Evolutionary conservation across 2,113 vertebrate genomes (phyloP).

Genomic region (Hydrochoerus hydrochaeris): DNA sequence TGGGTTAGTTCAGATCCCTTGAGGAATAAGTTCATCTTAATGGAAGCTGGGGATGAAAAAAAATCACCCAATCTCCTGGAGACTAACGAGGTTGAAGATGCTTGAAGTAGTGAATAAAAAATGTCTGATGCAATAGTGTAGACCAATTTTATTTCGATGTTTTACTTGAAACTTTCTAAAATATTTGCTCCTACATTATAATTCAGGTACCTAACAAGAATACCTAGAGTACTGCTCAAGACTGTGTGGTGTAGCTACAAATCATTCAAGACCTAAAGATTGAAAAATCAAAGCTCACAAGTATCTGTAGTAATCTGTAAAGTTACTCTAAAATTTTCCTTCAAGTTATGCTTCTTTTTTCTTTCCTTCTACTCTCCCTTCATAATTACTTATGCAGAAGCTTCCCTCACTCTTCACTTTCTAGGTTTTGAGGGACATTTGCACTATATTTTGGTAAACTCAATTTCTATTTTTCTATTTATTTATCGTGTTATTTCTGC

Average conservation of each 20-base stretch:
- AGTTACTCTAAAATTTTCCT: background rate
- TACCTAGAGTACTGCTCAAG: background rate
- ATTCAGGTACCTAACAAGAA: background rate
- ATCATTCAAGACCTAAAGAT: background rate
- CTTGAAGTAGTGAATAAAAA: background rate
- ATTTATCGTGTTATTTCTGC: slow-evolving; percentile 33
- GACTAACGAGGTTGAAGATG: background rate
- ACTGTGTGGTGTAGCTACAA: background rate
- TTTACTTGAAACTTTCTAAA: background rate
- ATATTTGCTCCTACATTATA: background rate
- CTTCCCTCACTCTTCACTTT: background rate
- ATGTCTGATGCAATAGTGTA: background rate
- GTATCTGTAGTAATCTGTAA: background rate
- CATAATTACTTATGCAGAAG: background rate
- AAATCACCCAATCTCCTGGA: background rate
- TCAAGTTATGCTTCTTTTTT: background rate
- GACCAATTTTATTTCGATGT: background rate
- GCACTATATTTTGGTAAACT: background rate
- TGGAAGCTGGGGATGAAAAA: background rate
- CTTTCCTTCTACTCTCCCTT: background rate
- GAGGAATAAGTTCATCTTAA: background rate
- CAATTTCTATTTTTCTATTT: slow-evolving; percentile 27
- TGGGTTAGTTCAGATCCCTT: background rate
- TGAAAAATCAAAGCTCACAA: background rate
- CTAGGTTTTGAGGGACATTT: background rate